phyloP scores from a whole-genome alignment of 2,797 vertebrate genomes.

The Enteromius trimaculatus region DNA sequence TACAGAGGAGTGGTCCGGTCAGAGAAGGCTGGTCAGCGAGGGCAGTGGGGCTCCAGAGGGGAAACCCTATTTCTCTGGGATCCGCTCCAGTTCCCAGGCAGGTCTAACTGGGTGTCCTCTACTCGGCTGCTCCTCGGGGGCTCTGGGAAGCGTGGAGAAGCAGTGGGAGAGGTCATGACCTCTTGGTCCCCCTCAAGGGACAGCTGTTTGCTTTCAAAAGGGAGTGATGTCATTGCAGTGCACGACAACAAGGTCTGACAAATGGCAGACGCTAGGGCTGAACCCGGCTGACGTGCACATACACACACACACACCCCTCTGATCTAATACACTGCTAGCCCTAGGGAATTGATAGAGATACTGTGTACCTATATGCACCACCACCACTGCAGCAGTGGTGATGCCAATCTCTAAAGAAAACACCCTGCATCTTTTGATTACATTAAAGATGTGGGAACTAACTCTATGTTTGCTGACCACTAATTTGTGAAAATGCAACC shows the following conservation, averaged over 20 bases:
- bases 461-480: background rate
- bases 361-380: background rate
- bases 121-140: constrained; percentile 33
- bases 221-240: constrained; percentile 73
- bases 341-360: constrained; percentile 11
- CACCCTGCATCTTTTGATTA: background rate
- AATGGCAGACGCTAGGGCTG: constrained; percentile 63
- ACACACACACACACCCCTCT: constrained; percentile 23
- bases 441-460: background rate
- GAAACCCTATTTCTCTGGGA: constrained; percentile 60
- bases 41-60: constrained; percentile 49
- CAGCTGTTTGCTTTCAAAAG: constrained; percentile 69
- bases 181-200: constrained; percentile 62
- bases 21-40: constrained; percentile 29
- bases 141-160: constrained; percentile 73
- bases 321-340: constrained; percentile 30
- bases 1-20: constrained; percentile 23
- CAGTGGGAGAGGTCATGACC: constrained; percentile 79
- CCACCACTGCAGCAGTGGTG: background rate
- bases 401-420: constrained; percentile 5
- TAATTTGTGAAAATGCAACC: background rate
- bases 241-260: constrained; percentile 64
- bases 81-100: constrained; percentile 76
- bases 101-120: constrained; percentile 59
- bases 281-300: constrained; percentile 45